Evolutionary conservation across 2,888 invertebrate species (phyloP).

Genomic region (Onchidella celtica): DNA sequence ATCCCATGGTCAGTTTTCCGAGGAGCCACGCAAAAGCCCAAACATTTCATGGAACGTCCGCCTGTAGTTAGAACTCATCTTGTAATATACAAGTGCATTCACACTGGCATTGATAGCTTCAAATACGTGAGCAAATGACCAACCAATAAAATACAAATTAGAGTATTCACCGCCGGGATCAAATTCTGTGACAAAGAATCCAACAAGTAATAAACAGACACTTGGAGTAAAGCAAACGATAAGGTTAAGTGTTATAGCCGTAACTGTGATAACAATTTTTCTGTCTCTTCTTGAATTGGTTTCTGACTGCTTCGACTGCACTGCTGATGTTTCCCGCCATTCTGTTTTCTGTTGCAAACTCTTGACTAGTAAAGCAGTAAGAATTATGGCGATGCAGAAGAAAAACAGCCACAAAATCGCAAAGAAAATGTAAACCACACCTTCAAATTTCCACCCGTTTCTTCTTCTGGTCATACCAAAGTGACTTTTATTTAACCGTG

Average conservation of each 20-base stretch:
- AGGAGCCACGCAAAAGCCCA: too few relatives aligned
- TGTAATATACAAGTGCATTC: constrained; percentile 1
- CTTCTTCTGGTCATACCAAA: background rate
- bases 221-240: constrained; percentile 11
- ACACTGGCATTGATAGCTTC: constrained; percentile 2
- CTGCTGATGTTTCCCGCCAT: constrained; percentile 1
- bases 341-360: constrained; percentile 18
- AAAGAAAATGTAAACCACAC: background rate
- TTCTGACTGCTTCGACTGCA: too few relatives aligned
- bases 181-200: background rate
- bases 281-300: background rate
- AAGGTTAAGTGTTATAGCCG: background rate
- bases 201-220: background rate
- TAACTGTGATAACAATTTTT: constrained; percentile 10
- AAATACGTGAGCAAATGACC: background rate
- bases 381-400: background rate
- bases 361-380: background rate
- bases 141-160: background rate
- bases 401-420: background rate
- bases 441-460: background rate
- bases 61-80: constrained; percentile 22
- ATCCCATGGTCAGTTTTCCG: too few relatives aligned
- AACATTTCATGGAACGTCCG: background rate
- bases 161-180: background rate
- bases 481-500: background rate